Evolutionary conservation across 1,140 invertebrate species (phyloP).

Genomic region (Dolichoris vasculosae): DNA sequence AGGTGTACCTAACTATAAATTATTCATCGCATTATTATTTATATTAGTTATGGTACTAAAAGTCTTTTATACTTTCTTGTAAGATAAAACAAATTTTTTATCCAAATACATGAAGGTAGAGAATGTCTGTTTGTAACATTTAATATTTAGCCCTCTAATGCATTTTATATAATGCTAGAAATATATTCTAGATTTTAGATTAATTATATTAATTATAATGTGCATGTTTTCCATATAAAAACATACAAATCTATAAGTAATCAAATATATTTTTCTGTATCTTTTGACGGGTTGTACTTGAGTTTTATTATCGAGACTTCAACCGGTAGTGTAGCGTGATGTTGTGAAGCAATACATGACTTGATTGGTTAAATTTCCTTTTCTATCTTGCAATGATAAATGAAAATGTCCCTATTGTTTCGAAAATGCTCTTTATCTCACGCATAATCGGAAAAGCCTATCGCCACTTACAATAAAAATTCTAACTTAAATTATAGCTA

Average conservation of each 20-base stretch:
- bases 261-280: slow-evolving; percentile 13
- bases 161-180: not conserved
- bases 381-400: slow-evolving; percentile 48
- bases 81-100: not conserved
- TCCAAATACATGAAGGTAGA: not conserved
- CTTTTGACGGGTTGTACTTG: slow-evolving; percentile 39
- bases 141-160: not conserved
- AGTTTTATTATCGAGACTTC: slow-evolving; percentile 40
- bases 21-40: slow-evolving; percentile 8
- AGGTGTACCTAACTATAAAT: not conserved
- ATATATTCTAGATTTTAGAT: not conserved
- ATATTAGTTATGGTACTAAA: not conserved
- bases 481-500: not conserved
- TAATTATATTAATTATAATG: not conserved
- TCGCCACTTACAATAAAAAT: slow-evolving; percentile 16
- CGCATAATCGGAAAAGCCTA: slow-evolving; percentile 9
- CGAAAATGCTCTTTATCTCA: slow-evolving; percentile 33
- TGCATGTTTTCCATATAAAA: too few relatives aligned
- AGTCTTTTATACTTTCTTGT: not conserved
- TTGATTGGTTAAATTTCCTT: slow-evolving; percentile 11
- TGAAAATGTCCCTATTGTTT: slow-evolving; percentile 49
- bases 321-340: not conserved
- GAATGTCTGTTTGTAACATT: not conserved
- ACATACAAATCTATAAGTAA: too few relatives aligned
- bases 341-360: not conserved